Evolutionary conservation across 2,888 invertebrate species (phyloP), one percentile per base, ranked within the genome.

Genomic region (Ellobium chinense): DNA sequence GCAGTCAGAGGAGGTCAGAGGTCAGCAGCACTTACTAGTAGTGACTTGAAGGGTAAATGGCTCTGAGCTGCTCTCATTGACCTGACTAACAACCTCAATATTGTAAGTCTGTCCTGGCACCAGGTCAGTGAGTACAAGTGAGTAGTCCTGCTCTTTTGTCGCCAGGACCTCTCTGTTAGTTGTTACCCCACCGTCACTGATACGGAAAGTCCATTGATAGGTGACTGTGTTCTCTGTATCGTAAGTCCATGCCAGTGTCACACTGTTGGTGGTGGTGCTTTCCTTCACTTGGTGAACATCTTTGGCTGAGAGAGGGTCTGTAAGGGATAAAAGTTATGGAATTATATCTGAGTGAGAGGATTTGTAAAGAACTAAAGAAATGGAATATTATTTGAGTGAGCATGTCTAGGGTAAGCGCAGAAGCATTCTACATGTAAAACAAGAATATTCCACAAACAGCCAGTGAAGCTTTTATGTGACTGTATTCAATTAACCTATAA

Each of bases 21-120:
- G n/a, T 46, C 18, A n/a, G 4, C 56, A 54, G 1, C 56, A 85
- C 88, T 85, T 83, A 89, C 89, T 85, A 65, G 87, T 83, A 31
- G 85, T 85, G 1, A 85, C 85, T 36, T 82, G 75, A 18, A 84
- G 73, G 9, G 60, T 7, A 1, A 76, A 73, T 18, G 27, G 58
- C 12, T 74, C 79, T 9, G 89, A 89, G 29, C 37, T 65, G 3
- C 77, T 73, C 56, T 82, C 84, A 39, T 75, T 63, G n/a, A 87
- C 87, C 18, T 83, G 70, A 69, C 87, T 86, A 54, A 75, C 73
- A 31, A 89, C 82, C 63, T 79, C 65, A 69, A 88, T 81, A 39
- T 82, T 81, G 76, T 89, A 89, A 27, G 84, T 84, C 68, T 84
- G 86, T 14, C 89, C 89, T 62, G 89, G 77, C 1, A 80, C 80